Evolutionary conservation across 1,140 invertebrate species (phyloP).

Genomic region (Drosophila nikananu): DNA sequence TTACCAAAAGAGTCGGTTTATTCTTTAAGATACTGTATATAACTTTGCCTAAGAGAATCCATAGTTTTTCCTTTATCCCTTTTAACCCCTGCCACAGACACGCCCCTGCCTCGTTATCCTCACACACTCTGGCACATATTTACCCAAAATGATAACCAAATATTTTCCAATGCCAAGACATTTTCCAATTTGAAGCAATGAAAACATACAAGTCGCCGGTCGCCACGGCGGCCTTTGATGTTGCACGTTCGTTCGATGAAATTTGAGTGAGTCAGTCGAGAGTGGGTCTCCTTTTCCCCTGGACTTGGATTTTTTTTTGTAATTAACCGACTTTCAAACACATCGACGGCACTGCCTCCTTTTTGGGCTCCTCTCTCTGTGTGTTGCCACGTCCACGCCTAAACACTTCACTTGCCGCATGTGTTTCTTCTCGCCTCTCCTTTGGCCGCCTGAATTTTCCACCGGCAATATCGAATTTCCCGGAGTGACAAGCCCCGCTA

Average conservation of each 20-base stretch:
- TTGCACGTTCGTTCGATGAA: constrained; percentile 51
- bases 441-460: constrained; percentile 1
- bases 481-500: constrained; percentile 8
- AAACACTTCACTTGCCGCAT: constrained; percentile 73
- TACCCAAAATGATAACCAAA: constrained; percentile 65
- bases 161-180: constrained; percentile 58
- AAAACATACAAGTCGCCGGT: constrained; percentile 58
- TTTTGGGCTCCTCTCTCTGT: constrained; percentile 24
- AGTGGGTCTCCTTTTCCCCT: constrained; percentile 26
- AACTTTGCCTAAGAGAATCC: background rate
- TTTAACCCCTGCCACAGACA: background rate
- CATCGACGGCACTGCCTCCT: constrained; percentile 47
- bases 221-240: constrained; percentile 51
- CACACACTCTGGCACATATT: constrained; percentile 31
- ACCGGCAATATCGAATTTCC: constrained; percentile 17
- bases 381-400: constrained; percentile 65
- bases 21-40: background rate
- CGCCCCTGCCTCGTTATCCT: constrained; percentile 3
- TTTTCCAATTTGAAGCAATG: constrained; percentile 67
- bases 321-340: constrained; percentile 83
- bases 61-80: background rate
- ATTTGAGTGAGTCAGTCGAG: constrained; percentile 66
- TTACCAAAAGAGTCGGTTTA: background rate
- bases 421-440: constrained; percentile 60
- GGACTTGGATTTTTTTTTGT: constrained; percentile 50